Conservation (phyloP, 1,140 invertebrate genomes). For the Neodiprion fabricii region DNA sequence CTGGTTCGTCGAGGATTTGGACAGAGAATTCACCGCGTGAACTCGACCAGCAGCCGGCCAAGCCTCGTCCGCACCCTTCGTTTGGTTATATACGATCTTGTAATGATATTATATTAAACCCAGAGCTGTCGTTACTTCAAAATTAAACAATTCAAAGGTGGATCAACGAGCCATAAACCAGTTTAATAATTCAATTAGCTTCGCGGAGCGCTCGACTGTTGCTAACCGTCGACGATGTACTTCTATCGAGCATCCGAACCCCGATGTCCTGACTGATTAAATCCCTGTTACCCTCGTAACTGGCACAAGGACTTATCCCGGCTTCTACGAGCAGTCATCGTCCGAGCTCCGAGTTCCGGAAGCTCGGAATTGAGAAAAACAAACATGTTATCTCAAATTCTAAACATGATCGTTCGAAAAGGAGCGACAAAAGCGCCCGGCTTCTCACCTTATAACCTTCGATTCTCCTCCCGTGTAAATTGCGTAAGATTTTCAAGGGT, state of each 20-base stretch:
- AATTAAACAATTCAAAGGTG: conserved; percentile 17
- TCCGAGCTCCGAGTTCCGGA: too few relatives aligned
- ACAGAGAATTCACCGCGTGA: not conserved
- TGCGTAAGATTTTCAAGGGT: too few relatives aligned
- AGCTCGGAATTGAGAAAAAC: too few relatives aligned
- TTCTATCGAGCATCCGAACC: not conserved
- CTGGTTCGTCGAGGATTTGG: not conserved
- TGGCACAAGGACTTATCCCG: too few relatives aligned
- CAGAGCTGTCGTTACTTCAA: not conserved
- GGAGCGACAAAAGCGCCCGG: too few relatives aligned
- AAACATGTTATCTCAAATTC: too few relatives aligned
- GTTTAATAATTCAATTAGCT: conserved; percentile 17
- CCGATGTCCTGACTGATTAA: not conserved
- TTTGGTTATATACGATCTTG: conserved; percentile 4
- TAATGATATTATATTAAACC: conserved; percentile 13
- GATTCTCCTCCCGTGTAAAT: too few relatives aligned
- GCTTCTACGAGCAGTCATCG: too few relatives aligned
- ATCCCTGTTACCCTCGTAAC: not conserved
- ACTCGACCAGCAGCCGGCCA: not conserved
- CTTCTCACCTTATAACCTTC: too few relatives aligned
- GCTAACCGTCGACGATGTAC: not conserved
- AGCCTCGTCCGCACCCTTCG: not conserved
- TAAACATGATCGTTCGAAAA: too few relatives aligned
- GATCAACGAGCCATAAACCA: conserved; percentile 17
- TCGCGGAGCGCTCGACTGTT: not conserved